Percentiles rank a stretch among this genome's conserved stretches.
Conservation (phyloP, 2,888 invertebrate genomes). For the Melikaiella ostensackeni region DNA sequence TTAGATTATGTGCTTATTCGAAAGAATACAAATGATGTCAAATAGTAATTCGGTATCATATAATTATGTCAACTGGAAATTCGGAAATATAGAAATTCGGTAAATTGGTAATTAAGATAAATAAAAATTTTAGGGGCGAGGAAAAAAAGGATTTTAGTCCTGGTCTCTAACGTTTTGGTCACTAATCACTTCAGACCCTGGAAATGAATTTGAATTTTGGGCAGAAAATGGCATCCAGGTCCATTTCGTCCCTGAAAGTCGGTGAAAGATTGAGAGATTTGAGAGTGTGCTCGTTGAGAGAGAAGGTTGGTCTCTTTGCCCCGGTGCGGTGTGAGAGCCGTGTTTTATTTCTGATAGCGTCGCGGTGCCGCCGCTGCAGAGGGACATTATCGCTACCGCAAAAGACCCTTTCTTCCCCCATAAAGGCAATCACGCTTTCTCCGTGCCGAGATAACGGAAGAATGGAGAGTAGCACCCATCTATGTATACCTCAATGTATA, state of each 20-base stretch:
- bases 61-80: no score
- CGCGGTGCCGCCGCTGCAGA: conserved; percentile 63
- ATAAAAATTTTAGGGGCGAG: no score
- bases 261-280: conserved; percentile 55
- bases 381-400: conserved; percentile 76
- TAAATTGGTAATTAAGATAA: no score
- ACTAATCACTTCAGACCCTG: neutral
- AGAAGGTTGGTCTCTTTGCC: conserved; percentile 53
- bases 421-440: conserved; percentile 77
- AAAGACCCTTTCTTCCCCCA: conserved; percentile 78
- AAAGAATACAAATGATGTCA: no score
- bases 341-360: conserved; percentile 76
- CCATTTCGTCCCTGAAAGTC: conserved; percentile 48
- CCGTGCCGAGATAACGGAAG: conserved; percentile 74
- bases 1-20: no score
- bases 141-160: no score
- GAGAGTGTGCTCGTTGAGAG: conserved; percentile 54
- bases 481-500: conserved; percentile 75
- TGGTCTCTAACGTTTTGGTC: no score
- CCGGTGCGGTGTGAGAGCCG: conserved; percentile 54
- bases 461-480: conserved; percentile 69
- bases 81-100: no score
- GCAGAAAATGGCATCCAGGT: neutral
- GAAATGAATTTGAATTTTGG: neutral
- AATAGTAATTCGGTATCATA: no score